Percentiles rank a stretch among this genome's conserved stretches.
These are phyloP conservation scores for Halictus quadricinctus DNA, from an alignment of 2,888 invertebrate genomes.

Conservation along the genomic window DNA sequence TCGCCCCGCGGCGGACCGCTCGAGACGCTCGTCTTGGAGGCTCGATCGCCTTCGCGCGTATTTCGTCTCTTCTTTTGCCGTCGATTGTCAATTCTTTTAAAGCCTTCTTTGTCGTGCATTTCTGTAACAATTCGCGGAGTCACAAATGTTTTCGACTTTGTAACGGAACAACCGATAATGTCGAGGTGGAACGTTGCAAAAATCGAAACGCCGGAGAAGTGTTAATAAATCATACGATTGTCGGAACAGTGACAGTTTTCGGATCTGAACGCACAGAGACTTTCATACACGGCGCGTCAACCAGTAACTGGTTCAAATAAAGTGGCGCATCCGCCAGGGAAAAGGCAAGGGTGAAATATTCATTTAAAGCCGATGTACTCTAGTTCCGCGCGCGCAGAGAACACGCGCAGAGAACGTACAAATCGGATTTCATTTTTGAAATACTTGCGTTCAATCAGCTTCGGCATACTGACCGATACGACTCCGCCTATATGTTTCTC, in stretches of 20 bases:
- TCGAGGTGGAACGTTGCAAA: neutral
- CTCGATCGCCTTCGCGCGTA: neutral
- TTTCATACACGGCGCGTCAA: constrained; percentile 13
- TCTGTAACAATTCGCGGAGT: neutral
- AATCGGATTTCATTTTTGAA: constrained; percentile 32
- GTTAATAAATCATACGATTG: constrained; percentile 13
- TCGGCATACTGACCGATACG: neutral
- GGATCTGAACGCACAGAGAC: constrained; percentile 12
- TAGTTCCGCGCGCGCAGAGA: neutral
- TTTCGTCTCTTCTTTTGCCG: neutral
- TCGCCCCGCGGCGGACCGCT: neutral
- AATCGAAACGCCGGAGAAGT: neutral
- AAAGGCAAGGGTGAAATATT: constrained; percentile 44
- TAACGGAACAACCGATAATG: too few relatives aligned
- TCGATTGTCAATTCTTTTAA: too few relatives aligned
- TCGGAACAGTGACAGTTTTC: constrained; percentile 27
- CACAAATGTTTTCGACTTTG: neutral
- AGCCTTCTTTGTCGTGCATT: too few relatives aligned
- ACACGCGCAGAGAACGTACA: neutral
- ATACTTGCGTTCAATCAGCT: neutral
- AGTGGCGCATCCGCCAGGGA: neutral
- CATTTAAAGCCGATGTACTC: constrained; percentile 48
- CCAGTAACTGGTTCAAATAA: constrained; percentile 14
- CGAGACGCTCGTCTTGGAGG: neutral
- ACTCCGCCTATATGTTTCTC: neutral